A percentile compares a stretch with the other conserved stretches of the same genome.
phyloP scores from a whole-genome alignment of 2,797 vertebrate species.

The Pygocentrus nattereri region DNA sequence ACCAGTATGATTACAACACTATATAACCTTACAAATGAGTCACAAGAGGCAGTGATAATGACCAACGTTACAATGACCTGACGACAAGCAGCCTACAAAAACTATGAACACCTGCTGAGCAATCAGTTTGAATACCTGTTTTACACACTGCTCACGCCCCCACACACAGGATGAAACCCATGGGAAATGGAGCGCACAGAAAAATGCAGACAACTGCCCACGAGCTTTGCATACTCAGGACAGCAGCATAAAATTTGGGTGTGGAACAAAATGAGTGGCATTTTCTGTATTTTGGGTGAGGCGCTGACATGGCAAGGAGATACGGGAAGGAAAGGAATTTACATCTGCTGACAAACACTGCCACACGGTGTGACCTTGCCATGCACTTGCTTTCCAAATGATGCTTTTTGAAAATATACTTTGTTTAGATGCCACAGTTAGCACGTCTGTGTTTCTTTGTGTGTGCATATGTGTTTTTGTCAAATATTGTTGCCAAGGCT shows the following conservation, averaged over 20 bases:
- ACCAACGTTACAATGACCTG: slow-evolving; percentile 1
- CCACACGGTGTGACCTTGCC: background rate
- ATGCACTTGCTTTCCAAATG: background rate
- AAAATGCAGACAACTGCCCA: slow-evolving; percentile 35
- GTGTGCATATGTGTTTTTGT: no score
- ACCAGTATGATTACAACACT: background rate
- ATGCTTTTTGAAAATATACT: no score
- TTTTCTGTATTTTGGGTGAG: background rate
- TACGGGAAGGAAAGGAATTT: background rate
- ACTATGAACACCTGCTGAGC: slow-evolving; percentile 47
- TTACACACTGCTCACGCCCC: slow-evolving; percentile 29
- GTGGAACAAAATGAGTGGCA: slow-evolving; percentile 7
- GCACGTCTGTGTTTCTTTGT: no score
- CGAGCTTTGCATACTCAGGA: slow-evolving; percentile 9
- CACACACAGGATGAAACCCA: slow-evolving; percentile 18
- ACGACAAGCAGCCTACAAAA: slow-evolving; percentile 23
- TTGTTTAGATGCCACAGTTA: no score
- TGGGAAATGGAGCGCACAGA: slow-evolving; percentile 16
- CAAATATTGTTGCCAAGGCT: no score
- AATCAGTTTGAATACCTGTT: slow-evolving; percentile 27
- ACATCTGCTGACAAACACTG: background rate
- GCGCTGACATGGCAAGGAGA: background rate
- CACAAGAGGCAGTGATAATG: background rate
- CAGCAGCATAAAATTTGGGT: background rate
- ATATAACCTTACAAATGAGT: slow-evolving; percentile 18